A percentile compares a stretch with the other conserved stretches of the same genome.
Evolutionary conservation across 2,797 vertebrate species (phyloP).

Genomic region (Urophycis tenuis): DNA sequence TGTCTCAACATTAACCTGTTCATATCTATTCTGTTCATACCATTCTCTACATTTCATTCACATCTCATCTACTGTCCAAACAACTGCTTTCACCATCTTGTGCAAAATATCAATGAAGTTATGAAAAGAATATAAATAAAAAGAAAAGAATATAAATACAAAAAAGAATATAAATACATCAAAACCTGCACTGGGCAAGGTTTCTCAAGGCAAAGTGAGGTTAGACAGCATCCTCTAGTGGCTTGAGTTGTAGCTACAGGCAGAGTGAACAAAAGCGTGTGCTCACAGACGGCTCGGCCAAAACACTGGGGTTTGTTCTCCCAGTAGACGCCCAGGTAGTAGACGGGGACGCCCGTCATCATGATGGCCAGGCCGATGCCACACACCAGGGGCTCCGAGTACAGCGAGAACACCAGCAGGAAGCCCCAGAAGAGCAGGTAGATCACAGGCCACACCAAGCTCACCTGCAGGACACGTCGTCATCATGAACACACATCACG

Average conservation of each 20-base stretch:
- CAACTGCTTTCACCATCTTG: not conserved
- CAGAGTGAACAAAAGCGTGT: not conserved
- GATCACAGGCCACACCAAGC: constrained; percentile 67
- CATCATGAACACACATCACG: not conserved
- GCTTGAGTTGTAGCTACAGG: not conserved
- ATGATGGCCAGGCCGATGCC: constrained; percentile 74
- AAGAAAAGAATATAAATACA: not conserved
- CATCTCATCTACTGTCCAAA: too few relatives aligned
- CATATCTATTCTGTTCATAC: too few relatives aligned
- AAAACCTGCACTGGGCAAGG: not conserved
- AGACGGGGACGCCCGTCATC: constrained; percentile 73
- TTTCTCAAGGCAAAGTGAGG: too few relatives aligned
- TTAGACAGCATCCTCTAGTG: not conserved
- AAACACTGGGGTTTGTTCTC: constrained; percentile 68
- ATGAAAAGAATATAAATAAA: not conserved
- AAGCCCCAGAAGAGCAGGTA: constrained; percentile 78
- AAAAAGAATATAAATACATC: not conserved
- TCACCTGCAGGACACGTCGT: constrained; percentile 56
- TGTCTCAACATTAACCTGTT: not conserved
- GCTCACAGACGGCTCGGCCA: constrained; percentile 63
- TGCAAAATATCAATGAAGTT: not conserved
- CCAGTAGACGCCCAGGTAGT: constrained; percentile 73
- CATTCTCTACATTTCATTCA: too few relatives aligned
- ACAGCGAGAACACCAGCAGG: constrained; percentile 72
- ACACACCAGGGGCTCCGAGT: constrained; percentile 73